Conservation (phyloP, 23 tunicate genomes). For the Trididemnum miniatum region DNA sequence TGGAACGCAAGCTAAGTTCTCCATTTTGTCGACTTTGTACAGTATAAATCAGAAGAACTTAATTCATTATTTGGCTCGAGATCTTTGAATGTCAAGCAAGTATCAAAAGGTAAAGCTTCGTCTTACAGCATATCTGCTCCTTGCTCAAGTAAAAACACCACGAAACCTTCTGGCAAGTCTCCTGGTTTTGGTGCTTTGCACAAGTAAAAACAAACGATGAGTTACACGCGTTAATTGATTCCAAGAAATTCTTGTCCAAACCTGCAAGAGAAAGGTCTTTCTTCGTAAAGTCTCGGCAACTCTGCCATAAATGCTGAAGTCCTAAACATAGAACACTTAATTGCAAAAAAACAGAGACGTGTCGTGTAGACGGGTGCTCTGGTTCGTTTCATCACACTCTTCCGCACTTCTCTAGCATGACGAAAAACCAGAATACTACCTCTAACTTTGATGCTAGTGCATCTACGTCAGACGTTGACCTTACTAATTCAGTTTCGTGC, state of each 20-base stretch:
- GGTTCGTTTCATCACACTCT: background rate
- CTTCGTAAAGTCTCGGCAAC: background rate
- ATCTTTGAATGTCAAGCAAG: background rate
- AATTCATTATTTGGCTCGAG: background rate
- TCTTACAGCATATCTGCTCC: background rate
- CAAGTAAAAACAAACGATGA: no score
- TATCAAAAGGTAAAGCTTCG: background rate
- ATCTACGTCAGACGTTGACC: background rate
- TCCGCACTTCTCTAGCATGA: background rate
- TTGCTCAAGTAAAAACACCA: background rate
- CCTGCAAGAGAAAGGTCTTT: background rate
- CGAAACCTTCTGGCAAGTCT: background rate
- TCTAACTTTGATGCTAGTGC: background rate
- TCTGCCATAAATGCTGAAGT: background rate
- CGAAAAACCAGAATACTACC: background rate
- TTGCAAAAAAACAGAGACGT: background rate
- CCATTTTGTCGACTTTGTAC: background rate
- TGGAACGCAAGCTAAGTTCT: background rate
- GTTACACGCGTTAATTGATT: background rate
- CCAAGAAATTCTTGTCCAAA: background rate
- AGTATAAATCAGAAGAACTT: background rate
- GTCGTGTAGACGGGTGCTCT: background rate
- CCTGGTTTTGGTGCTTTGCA: background rate
- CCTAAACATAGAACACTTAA: background rate
- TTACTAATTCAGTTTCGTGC: background rate